A percentile compares a stretch with the other conserved stretches of the same genome.
These are phyloP conservation scores for Podarcis muralis DNA, from an alignment of 2,113 vertebrate species.

Conservation along the genomic window DNA sequence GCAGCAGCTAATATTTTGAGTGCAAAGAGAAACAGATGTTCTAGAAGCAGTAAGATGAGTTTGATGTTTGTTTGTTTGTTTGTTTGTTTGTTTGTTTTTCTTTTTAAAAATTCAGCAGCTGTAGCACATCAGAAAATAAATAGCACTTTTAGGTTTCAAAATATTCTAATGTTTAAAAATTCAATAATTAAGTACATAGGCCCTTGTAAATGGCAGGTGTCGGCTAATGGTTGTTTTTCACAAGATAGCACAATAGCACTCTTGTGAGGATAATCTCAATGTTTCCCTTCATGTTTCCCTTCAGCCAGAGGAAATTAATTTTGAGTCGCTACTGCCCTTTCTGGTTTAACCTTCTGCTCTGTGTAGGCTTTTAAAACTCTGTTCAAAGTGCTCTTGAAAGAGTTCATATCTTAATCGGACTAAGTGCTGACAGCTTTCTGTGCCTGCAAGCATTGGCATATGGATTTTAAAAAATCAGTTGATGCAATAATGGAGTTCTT, in stretches of 20 bases:
- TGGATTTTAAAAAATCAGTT: constrained; percentile 42
- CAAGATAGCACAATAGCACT: constrained; percentile 65
- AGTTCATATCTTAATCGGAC: constrained; percentile 71
- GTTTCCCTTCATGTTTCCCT: constrained; percentile 50
- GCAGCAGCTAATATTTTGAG: constrained; percentile 52
- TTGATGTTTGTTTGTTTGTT: constrained; percentile 27
- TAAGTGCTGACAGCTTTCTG: constrained; percentile 77
- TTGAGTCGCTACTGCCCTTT: constrained; percentile 69
- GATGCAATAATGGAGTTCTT: constrained; percentile 57
- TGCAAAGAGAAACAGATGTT: constrained; percentile 55
- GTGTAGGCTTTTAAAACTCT: constrained; percentile 53
- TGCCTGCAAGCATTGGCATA: constrained; percentile 73
- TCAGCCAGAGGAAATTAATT: constrained; percentile 70
- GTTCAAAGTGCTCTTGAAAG: constrained; percentile 73
- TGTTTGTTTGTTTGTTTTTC: neutral
- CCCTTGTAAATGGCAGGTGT: constrained; percentile 67
- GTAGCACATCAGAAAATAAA: constrained; percentile 50
- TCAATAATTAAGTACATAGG: constrained; percentile 63
- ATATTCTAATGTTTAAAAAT: constrained; percentile 58
- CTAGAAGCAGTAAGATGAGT: constrained; percentile 44
- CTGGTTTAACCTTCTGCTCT: constrained; percentile 69
- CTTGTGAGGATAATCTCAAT: constrained; percentile 66
- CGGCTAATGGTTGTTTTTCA: constrained; percentile 67
- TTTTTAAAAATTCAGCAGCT: constrained; percentile 64
- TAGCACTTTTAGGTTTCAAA: constrained; percentile 60